Evolutionary conservation across 2,888 invertebrate species (phyloP), one percentile per base, ranked within the genome.

Genomic region (Leptura quadrifasciata): DNA sequence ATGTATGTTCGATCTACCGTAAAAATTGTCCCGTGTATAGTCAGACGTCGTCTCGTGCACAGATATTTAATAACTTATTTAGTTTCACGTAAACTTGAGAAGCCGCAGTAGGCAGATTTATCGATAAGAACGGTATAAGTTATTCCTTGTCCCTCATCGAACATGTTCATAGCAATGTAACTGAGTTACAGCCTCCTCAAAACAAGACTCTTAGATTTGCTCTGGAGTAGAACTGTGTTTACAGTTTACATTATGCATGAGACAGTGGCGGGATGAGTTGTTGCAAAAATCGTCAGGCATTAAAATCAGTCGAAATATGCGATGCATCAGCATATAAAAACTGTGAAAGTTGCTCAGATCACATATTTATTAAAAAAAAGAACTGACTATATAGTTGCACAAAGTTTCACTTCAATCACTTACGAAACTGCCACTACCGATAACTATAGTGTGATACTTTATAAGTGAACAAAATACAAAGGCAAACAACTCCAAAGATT

Each of bases 61-160:
- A 24, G 47, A 47, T 52, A 67, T 31, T 73, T 73, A 58, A 73
- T 21, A 57, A 18, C 57, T 20, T 18, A 57, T 18, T 57, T 57
- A 57, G 75, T 71, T 70, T 75, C 70, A 52, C 35, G 57, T 68
- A 57, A 71, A 27, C 60, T 10, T 58, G 71, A 52, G 52, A 31
- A 35, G 52, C 60, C 58, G 39, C 21, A 61, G 61, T 68, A 63
- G 61, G 63, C 72, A 31, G 64, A 71, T 75, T 68, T 67, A 75
- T 72, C 55, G 67, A 17, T 72, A 67, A 75, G 54, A 68, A 72
- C 24, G 17, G 24, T 4, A 24, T 72, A 31, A 75, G 71, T 75
- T 75, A 75, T 72, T 55, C 31, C 58, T 39, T 55, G 72, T 75
- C 64, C 24, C 60, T 68, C 61, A 61, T 35, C 47, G 72, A 68